These are phyloP conservation scores for Eulemur mongoz DNA, from an alignment of 2,797 vertebrate genomes.

Conservation along the genomic window DNA sequence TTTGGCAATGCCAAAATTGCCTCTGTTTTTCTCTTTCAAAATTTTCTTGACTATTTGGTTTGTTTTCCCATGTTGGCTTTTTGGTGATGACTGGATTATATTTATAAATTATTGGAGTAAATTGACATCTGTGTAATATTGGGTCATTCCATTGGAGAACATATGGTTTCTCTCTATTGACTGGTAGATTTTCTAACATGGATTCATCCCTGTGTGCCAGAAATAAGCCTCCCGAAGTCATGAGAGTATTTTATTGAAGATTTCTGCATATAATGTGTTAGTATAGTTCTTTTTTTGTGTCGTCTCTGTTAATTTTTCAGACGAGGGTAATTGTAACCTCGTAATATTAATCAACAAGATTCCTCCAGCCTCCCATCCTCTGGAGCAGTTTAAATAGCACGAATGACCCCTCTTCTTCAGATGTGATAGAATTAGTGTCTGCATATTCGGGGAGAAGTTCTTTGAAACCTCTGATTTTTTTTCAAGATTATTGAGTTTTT, in stretches of 20 bases:
- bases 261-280: background rate
- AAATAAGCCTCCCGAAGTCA: background rate
- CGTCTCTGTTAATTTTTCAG: conserved; percentile 5
- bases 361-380: background rate
- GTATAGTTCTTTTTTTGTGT: background rate
- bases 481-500: background rate
- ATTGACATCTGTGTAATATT: background rate
- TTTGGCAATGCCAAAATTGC: background rate
- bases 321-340: background rate
- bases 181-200: background rate
- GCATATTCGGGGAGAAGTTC: background rate
- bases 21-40: background rate
- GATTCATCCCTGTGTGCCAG: background rate
- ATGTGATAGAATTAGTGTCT: background rate
- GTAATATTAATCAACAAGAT: background rate
- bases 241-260: background rate
- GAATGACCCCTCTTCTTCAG: background rate
- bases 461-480: conserved; percentile 44
- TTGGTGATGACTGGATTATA: background rate
- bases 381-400: background rate
- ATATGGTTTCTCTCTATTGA: background rate
- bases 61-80: conserved; percentile 13
- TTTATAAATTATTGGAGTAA: background rate
- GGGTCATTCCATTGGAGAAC: background rate
- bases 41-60: background rate